These are phyloP conservation scores for Phylloscopus trochilus DNA, from an alignment of 2,113 vertebrate species.

Conservation along the genomic window DNA sequence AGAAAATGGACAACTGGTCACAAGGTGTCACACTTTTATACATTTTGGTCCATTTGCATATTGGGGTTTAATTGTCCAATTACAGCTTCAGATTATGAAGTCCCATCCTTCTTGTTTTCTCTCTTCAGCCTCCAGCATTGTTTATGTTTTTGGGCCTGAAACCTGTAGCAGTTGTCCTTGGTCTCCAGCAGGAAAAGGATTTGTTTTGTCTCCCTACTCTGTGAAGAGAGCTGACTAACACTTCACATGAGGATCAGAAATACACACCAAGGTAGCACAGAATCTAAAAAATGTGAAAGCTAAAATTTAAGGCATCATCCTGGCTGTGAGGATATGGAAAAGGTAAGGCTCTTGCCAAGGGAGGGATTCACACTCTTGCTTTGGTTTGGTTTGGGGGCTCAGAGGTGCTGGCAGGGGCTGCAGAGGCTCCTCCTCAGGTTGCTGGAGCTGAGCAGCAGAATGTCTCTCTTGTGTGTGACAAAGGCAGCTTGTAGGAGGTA, in stretches of 20 bases:
- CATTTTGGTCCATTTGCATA: neutral
- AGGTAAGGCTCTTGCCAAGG: neutral
- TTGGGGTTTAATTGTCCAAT: neutral
- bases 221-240: neutral
- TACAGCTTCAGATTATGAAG: neutral
- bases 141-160: neutral
- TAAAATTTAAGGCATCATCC: neutral
- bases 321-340: neutral
- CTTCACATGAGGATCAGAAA: neutral
- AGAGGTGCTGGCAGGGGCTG: neutral
- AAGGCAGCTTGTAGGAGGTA: neutral
- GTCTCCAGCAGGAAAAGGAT: neutral
- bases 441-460: neutral
- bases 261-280: neutral
- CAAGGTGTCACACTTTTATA: neutral
- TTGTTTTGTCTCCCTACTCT: neutral
- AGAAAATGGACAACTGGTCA: neutral
- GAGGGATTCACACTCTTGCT: neutral
- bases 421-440: fast-evolving
- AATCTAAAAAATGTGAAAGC: neutral
- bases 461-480: neutral
- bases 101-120: neutral
- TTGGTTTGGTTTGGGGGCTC: neutral
- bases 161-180: neutral
- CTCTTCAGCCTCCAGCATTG: neutral